A percentile compares a stretch with the other conserved stretches of the same genome.
These are phyloP conservation scores for Ischnura elegans DNA, from an alignment of 2,888 invertebrate species.

Conservation along the genomic window DNA sequence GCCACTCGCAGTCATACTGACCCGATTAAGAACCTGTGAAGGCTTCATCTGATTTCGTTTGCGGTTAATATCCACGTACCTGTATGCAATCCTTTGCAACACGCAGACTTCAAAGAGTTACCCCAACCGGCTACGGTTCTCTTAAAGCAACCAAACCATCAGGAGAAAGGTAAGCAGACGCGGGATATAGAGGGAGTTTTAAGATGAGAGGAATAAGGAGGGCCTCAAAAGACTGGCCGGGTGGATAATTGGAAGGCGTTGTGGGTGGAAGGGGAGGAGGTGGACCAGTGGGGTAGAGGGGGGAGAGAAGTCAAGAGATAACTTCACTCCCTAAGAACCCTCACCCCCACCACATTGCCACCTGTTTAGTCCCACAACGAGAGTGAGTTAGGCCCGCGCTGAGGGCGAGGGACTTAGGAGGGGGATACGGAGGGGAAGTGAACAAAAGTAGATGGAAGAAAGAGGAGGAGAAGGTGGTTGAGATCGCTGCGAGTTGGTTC, in stretches of 20 bases:
- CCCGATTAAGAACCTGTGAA: too few species aligned
- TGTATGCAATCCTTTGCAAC: too few species aligned
- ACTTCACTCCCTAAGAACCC: not conserved
- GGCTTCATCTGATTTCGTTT: too few species aligned
- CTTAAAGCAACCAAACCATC: too few species aligned
- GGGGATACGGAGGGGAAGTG: not conserved
- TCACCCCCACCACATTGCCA: constrained; percentile 34
- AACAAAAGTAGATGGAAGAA: not conserved
- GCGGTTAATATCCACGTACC: too few species aligned
- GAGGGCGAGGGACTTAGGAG: not conserved
- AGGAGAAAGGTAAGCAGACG: not conserved
- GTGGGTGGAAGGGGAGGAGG: constrained; percentile 31
- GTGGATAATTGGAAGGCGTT: constrained; percentile 62
- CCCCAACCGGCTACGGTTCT: too few species aligned
- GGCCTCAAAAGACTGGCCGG: constrained; percentile 46
- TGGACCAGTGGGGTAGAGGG: not conserved
- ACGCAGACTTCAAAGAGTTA: too few species aligned
- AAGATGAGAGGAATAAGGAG: not conserved
- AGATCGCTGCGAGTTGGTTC: not conserved
- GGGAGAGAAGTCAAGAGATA: not conserved
- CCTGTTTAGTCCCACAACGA: constrained; percentile 49
- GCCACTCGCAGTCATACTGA: too few species aligned
- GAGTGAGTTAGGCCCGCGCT: not conserved
- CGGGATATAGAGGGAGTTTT: not conserved
- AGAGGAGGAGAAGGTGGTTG: not conserved